Base-by-base conservation (phyloP, 2,888 invertebrate species). In the Priocnemis perturbator region DNA sequence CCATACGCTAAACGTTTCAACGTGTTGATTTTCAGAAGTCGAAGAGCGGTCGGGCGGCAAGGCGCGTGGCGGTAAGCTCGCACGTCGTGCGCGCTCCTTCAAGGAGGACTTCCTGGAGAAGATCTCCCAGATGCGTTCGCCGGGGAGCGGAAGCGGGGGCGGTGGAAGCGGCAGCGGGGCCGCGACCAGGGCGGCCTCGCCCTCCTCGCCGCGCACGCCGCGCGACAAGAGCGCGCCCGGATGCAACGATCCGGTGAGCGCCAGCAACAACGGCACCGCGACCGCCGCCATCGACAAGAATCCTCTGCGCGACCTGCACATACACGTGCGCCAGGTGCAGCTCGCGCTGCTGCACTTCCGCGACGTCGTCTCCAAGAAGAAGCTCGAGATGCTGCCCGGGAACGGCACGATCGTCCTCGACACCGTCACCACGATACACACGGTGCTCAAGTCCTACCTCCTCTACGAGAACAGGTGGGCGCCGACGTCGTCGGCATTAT, bases 391-490 rank as follows among this genome's bases (percentile, higher is more conserved):
- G 93, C 91, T 98, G 82, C 96, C 97, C 2, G 97, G 97, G 74
- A 97, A 97, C 89, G 97, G 97, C 74, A 97, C 97, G 60, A 95
- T 98, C 84, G 96, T 98, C 75, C 92, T 98, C 88, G 98, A 98
- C 90, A 96, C 95, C 65, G 95, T 98, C 79, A 95, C 96, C 87
- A 94, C 94, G 87, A 96, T 97, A 89, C 95, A 96, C 90, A 93
- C 94, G 64, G 89, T 90, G 60, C 87, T 91, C 71, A 91, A 90
- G 77, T 90, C 90, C 21, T 90, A 90, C 74, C 86, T 91, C 23
- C 88, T 90, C 60, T 90, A 90, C 73, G 91, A 91, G 75, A 91
- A 91, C 81, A 91, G 91, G 91, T 91, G 79, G 70, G 48, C n/a
- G n/a, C 37, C 14, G 37, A 11, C 37, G 7, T 7, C n/a, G n/a